Percentiles rank a stretch among this genome's conserved stretches.
Evolutionary conservation across 2,113 vertebrate genomes (phyloP).

Genomic region (Neomonachus schauinslandi): DNA sequence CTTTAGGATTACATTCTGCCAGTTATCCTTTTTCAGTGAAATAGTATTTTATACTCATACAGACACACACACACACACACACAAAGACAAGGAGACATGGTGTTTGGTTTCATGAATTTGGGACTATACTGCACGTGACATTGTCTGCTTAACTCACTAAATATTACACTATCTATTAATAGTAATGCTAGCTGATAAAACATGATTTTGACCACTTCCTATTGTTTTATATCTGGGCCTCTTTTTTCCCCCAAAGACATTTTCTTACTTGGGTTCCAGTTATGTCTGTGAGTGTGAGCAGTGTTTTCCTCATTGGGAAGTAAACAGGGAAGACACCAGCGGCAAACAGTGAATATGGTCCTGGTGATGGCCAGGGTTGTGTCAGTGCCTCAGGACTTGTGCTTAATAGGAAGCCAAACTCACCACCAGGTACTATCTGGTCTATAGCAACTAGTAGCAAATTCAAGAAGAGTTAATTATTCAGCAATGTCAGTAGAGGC

Average conservation of each 20-base stretch:
- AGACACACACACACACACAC: background rate
- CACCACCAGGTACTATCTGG: background rate
- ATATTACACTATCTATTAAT: background rate
- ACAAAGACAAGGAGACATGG: background rate
- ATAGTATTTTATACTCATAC: background rate
- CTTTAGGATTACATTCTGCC: background rate
- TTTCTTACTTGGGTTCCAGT: background rate
- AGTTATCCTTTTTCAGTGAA: background rate
- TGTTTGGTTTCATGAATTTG: background rate
- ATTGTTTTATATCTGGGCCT: background rate
- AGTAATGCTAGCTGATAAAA: background rate
- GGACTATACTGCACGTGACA: background rate
- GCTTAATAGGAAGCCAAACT: slow-evolving; percentile 2
- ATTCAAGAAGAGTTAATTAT: slow-evolving; percentile 65
- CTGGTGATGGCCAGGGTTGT: background rate
- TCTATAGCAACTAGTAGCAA: slow-evolving; percentile 25
- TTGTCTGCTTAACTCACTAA: background rate
- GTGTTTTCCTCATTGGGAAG: background rate
- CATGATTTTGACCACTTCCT: background rate
- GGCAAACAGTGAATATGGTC: background rate
- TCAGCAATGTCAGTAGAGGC: slow-evolving; percentile 47
- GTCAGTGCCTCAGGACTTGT: background rate
- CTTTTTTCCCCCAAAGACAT: background rate
- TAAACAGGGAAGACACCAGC: background rate
- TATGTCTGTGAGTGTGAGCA: background rate